Base-by-base conservation (phyloP, 2,797 vertebrate genomes). In the Mormyrops attenuatus region DNA sequence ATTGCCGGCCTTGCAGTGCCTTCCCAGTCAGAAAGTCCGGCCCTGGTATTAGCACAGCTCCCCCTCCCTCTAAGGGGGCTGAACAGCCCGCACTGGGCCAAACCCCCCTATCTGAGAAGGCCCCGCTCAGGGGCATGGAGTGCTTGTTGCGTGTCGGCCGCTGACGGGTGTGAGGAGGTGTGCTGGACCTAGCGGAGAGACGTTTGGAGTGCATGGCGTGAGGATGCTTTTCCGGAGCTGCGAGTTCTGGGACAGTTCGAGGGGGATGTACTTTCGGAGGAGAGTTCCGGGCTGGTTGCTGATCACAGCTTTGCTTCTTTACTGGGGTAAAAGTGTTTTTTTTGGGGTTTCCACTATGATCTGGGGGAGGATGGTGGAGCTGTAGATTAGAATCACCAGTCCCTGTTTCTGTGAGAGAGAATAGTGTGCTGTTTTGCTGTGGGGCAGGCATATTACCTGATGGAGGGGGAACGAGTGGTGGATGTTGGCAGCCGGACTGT, bases 181-280 rank as follows among this genome's bases (percentile, higher is more conserved):
- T 3, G 57, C 50, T 34, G n/a, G 57, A n/a, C 49, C 50, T 22
- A 1, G 7, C 86, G 87, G 73, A 84, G 90, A 92, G 91, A 90
- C 92, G 92, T 91, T 92, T 92, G 92, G 91, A 91, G 89, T 89
- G 90, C 92, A 87, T 69, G 88, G 88, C 90, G 55, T 90, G 89
- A 92, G 90, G 85, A 88, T 89, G 47, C 17, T 52, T 85, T n/a
- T n/a, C 15, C 80, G 84, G 91, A 90, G 92, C 82, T 90, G 90
- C 85, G 91, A 47, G 55, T 38, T 80, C 85, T 84, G 92, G 92
- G 90, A 93, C 90, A 0, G 9, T 95, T 90, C 91, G 88, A 93
- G 92, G 44, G 89, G 95, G 92, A 93, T 95, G 95, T 94, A 96
- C 94, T 92, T 95, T 92, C 95, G 94, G 60, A 30, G 22, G 60